These are phyloP conservation scores for Shargacucullia verbasci DNA, from an alignment of 2,888 invertebrate species.

Conservation along the genomic window DNA sequence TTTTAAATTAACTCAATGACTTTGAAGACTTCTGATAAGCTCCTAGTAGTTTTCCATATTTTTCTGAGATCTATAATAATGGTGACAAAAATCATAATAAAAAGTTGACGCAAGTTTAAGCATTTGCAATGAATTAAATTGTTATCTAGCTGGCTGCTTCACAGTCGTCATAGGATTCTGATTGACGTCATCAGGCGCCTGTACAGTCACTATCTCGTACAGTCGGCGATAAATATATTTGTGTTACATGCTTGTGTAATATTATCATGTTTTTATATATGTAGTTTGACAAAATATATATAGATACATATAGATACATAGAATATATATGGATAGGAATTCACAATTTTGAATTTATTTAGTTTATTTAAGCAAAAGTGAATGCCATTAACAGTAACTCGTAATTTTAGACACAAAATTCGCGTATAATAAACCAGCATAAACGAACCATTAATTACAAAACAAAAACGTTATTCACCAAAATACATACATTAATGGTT, in stretches of 20 bases:
- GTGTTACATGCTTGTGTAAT: not conserved
- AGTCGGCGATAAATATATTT: not conserved
- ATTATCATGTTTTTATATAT: not conserved
- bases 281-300: too few species aligned
- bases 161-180: conserved; percentile 16
- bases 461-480: conserved; percentile 42
- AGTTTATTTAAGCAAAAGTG: too few species aligned
- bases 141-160: conserved; percentile 15
- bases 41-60: too few species aligned
- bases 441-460: conserved; percentile 30
- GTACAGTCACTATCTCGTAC: not conserved
- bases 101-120: conserved; percentile 1
- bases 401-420: conserved; percentile 5
- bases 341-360: too few species aligned
- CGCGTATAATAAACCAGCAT: conserved; percentile 15
- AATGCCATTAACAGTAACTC: too few species aligned
- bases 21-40: too few species aligned
- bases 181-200: conserved; percentile 24
- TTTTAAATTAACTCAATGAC: too few species aligned
- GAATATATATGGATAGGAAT: too few species aligned
- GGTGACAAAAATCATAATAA: not conserved
- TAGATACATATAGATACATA: too few species aligned
- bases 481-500: conserved; percentile 38
- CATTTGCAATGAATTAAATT: conserved; percentile 5
- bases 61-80: too few species aligned